phyloP scores from a whole-genome alignment of 2,113 vertebrate genomes.

The Chloropsis cyanopogon region DNA sequence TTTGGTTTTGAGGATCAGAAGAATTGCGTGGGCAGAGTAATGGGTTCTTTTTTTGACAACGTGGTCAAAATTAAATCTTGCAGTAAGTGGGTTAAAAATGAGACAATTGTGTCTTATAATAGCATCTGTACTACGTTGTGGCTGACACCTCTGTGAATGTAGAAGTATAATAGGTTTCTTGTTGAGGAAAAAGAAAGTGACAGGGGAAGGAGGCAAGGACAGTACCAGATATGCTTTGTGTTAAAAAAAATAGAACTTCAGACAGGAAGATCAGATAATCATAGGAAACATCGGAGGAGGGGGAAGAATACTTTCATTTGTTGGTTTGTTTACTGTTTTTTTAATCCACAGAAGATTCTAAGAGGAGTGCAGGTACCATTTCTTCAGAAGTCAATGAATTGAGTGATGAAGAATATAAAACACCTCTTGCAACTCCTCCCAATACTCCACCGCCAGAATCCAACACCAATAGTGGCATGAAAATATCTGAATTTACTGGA shows the following conservation, averaged over 20 bases:
- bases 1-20: background rate
- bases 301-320: background rate
- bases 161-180: background rate
- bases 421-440: slow-evolving; percentile 91
- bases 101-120: background rate
- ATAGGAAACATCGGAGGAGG: background rate
- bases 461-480: background rate
- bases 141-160: background rate
- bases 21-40: background rate
- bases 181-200: background rate
- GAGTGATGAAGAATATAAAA: slow-evolving; percentile 96
- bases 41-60: background rate
- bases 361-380: slow-evolving; percentile 66
- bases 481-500: slow-evolving; percentile 54
- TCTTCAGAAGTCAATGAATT: slow-evolving; percentile 80
- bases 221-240: background rate
- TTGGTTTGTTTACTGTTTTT: background rate
- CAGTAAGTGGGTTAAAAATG: background rate
- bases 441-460: slow-evolving; percentile 84
- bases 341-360: slow-evolving; percentile 69
- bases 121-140: background rate
- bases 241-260: background rate
- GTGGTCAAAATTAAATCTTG: background rate
- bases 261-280: background rate
- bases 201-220: background rate